Percentiles rank a stretch among this genome's conserved stretches.
Conservation (phyloP, 2,888 invertebrate species). For the Vanessa cardui region DNA sequence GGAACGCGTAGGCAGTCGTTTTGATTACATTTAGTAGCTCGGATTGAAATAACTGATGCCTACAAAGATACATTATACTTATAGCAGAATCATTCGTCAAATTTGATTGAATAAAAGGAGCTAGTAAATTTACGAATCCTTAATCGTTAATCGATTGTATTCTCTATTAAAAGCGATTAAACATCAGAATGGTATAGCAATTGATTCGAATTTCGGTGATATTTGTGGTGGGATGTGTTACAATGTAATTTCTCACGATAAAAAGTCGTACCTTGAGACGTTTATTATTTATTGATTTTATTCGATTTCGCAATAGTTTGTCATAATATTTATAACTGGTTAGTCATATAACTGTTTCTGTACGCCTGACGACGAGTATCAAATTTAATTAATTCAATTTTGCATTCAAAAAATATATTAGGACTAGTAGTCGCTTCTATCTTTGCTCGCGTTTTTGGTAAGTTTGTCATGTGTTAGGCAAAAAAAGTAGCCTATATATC, state of each 20-base stretch:
- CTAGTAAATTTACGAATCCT: conserved; percentile 12
- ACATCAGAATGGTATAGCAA: conserved; percentile 3
- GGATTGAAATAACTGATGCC: conserved; percentile 41
- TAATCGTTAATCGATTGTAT: conserved; percentile 13
- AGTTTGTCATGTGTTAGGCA: too few species aligned
- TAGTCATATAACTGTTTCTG: too few species aligned
- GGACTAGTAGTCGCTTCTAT: too few species aligned
- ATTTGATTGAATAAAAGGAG: conserved; percentile 34
- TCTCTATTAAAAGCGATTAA: background rate
- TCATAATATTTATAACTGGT: background rate
- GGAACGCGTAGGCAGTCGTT: conserved; percentile 49
- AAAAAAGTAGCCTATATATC: too few species aligned
- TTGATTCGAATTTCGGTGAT: background rate
- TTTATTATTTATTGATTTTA: conserved; percentile 1
- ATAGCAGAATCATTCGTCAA: conserved; percentile 43
- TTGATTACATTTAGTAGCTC: conserved; percentile 42
- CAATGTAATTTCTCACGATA: conserved; percentile 11
- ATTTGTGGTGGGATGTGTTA: background rate
- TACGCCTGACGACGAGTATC: too few species aligned
- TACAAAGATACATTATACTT: conserved; percentile 40
- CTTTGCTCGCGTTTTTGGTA: too few species aligned
- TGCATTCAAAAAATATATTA: too few species aligned
- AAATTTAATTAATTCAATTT: too few species aligned
- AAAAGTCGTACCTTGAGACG: background rate
- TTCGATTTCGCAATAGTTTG: background rate